Conservation (phyloP, 1,140 invertebrate genomes). For the Akabosia matsudoensis region DNA sequence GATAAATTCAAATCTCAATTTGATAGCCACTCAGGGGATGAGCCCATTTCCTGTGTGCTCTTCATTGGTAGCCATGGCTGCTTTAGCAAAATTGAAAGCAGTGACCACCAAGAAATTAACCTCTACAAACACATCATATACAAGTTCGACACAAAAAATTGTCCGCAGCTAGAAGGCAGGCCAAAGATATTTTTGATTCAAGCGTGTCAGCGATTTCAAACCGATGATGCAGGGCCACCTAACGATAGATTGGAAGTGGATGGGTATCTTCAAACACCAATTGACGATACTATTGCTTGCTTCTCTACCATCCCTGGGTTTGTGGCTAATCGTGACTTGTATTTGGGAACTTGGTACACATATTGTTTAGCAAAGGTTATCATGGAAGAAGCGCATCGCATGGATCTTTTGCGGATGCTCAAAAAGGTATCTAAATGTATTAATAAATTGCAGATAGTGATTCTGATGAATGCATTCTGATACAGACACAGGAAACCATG, state of each 20-base stretch:
- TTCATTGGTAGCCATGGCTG: not conserved
- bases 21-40: not conserved
- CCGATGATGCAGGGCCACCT: not conserved
- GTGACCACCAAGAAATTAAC: not conserved
- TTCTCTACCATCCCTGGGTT: not conserved
- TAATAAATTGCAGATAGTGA: not conserved
- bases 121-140: not conserved
- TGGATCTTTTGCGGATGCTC: not conserved
- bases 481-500: not conserved
- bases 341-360: not conserved
- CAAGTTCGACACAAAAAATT: not conserved
- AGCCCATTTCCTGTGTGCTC: not conserved
- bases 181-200: constrained; percentile 38
- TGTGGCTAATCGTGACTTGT: not conserved
- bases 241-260: not conserved
- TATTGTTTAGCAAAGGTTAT: constrained; percentile 11
- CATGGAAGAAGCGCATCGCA: constrained; percentile 5
- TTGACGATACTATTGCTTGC: not conserved
- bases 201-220: constrained; percentile 29
- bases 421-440: not conserved
- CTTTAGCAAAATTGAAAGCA: not conserved
- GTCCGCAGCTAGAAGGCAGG: constrained; percentile 23
- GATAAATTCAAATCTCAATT: not conserved
- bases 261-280: not conserved
- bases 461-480: not conserved